Evolutionary conservation across 1,140 invertebrate species (phyloP).

Genomic region (Eulimnadia texana): DNA sequence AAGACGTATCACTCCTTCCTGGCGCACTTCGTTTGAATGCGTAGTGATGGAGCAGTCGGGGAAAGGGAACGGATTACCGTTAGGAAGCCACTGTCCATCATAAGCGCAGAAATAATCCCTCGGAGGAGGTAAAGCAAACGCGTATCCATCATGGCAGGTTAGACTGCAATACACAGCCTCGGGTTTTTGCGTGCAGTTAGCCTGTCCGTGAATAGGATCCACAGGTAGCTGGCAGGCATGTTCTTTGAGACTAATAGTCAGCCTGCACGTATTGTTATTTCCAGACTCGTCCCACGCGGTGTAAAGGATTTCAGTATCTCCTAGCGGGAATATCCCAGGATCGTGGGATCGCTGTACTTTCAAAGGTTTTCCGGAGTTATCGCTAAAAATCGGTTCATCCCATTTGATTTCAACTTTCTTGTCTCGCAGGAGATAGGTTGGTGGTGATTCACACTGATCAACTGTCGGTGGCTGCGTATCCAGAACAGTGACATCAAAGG

Average conservation of each 20-base stretch:
- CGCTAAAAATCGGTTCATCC: slow-evolving; percentile 50
- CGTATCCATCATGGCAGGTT: slow-evolving; percentile 44
- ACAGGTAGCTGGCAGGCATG: slow-evolving; percentile 39
- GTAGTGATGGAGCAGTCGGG: slow-evolving; percentile 40
- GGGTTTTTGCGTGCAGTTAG: slow-evolving; percentile 35
- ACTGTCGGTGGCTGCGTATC: slow-evolving; percentile 44
- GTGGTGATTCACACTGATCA: slow-evolving; percentile 44
- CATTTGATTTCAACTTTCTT: slow-evolving; percentile 35
- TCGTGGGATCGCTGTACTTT: slow-evolving; percentile 29
- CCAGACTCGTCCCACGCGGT: slow-evolving; percentile 40
- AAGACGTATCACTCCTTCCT: slow-evolving; percentile 29
- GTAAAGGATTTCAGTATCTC: slow-evolving; percentile 42
- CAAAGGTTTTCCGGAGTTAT: slow-evolving; percentile 42
- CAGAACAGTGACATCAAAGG: slow-evolving; percentile 31
- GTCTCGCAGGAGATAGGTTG: slow-evolving; percentile 34
- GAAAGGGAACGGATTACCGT: slow-evolving; percentile 31
- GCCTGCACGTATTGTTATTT: slow-evolving; percentile 41
- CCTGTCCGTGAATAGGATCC: slow-evolving; percentile 38
- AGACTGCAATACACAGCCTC: slow-evolving; percentile 38
- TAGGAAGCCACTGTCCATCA: slow-evolving; percentile 32
- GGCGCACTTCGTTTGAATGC: slow-evolving; percentile 27
- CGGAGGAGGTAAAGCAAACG: slow-evolving; percentile 35
- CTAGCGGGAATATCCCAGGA: slow-evolving; percentile 38
- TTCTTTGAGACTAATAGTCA: slow-evolving; percentile 46
- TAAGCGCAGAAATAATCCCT: slow-evolving; percentile 35